Conservation (phyloP, 2,113 vertebrate species). For the Monarcha castaneiventris region DNA sequence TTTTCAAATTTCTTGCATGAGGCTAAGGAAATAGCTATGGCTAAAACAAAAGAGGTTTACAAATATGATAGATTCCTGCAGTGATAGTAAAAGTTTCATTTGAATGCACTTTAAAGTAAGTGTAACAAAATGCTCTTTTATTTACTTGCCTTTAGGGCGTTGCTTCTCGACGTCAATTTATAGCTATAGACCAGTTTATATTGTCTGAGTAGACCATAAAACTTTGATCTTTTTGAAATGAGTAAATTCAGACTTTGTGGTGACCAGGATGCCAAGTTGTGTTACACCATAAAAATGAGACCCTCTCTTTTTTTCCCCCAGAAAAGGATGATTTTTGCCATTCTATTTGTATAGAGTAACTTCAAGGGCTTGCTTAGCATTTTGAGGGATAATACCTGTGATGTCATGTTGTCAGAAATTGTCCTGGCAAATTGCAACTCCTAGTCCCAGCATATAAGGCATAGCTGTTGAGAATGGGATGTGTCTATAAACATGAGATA, state of each 20-base stretch:
- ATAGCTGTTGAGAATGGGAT: neutral
- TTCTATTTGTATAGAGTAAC: neutral
- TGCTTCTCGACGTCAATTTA: neutral
- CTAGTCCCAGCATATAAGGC: neutral
- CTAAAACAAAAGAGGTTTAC: neutral
- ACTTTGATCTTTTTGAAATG: neutral
- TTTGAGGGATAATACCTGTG: neutral
- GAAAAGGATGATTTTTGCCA: neutral
- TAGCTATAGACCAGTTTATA: neutral
- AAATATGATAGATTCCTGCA: neutral
- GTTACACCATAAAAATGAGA: neutral
- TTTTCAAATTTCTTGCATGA: neutral
- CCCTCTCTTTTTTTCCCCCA: neutral
- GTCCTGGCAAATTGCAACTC: neutral
- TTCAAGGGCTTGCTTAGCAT: neutral
- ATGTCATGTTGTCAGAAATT: neutral
- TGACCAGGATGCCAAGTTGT: neutral
- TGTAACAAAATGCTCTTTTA: neutral
- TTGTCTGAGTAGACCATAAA: neutral
- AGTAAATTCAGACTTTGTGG: neutral
- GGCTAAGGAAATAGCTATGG: neutral
- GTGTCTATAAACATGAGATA: neutral
- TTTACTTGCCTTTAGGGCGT: neutral
- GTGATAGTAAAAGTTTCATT: neutral
- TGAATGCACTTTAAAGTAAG: neutral